Conservation (phyloP, 1,140 invertebrate species). For the Aplysia californica region DNA sequence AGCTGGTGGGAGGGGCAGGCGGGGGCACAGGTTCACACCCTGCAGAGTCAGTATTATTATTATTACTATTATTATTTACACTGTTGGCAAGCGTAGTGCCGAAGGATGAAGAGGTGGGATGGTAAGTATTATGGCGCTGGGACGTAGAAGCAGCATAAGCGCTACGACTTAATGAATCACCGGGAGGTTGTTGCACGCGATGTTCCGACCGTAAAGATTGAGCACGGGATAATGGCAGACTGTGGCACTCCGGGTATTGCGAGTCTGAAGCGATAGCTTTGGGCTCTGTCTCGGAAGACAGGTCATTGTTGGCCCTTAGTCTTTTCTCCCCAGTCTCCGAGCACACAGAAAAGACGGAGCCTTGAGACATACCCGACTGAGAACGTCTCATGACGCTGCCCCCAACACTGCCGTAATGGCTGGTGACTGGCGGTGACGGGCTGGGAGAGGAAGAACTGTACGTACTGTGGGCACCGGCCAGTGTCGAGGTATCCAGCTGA, state of each 20-base stretch:
- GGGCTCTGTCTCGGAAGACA: conserved; percentile 8
- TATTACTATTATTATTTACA: no score
- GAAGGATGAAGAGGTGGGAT: no score
- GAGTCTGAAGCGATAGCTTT: conserved; percentile 37
- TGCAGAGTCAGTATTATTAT: no score
- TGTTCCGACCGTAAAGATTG: no score
- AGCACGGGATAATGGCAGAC: conserved; percentile 13
- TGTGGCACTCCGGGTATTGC: conserved; percentile 37
- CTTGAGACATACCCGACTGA: conserved; percentile 37
- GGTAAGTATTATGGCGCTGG: no score
- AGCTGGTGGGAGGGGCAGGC: no score
- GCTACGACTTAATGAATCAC: no score
- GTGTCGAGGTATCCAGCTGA: no score
- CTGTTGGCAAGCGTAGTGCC: no score
- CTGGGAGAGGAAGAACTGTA: background rate
- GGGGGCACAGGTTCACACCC: no score
- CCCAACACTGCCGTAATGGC: background rate
- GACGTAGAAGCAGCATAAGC: no score
- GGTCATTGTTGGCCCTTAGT: conserved; percentile 1
- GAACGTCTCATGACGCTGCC: conserved; percentile 19
- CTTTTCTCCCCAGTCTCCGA: conserved; percentile 56
- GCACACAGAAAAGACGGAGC: conserved; percentile 46
- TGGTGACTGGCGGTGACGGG: background rate
- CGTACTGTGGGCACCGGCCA: background rate
- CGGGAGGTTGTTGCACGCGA: no score